A percentile compares a stretch with the other conserved stretches of the same genome.
Conservation (phyloP, 1,140 invertebrate species). For the Cardiocondyla obscurior region DNA sequence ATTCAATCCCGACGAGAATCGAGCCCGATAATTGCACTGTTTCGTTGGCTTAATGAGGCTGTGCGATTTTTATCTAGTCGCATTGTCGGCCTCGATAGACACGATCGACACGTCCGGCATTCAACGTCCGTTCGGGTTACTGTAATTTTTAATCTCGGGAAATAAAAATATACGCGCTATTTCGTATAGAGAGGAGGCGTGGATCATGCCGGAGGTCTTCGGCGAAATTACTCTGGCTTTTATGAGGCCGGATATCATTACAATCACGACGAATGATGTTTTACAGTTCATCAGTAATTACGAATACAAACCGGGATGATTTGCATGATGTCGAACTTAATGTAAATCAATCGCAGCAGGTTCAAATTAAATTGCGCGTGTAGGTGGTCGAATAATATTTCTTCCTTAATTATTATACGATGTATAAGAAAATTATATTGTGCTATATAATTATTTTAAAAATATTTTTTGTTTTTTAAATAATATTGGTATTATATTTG, state of each 20-base stretch:
- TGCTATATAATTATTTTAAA: neutral
- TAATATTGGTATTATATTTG: neutral
- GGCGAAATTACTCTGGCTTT: constrained; percentile 10
- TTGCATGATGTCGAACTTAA: constrained; percentile 43
- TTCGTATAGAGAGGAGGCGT: too few relatives aligned
- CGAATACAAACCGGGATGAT: constrained; percentile 16
- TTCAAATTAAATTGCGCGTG: constrained; percentile 22
- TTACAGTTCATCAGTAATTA: constrained; percentile 9
- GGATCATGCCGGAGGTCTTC: neutral
- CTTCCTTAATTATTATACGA: neutral
- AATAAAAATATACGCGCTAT: neutral
- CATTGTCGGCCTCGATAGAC: neutral
- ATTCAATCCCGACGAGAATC: constrained; percentile 12
- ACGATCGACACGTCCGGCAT: neutral
- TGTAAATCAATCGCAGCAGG: constrained; percentile 45
- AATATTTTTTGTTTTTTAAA: neutral
- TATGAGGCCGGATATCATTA: constrained; percentile 33
- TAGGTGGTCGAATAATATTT: constrained; percentile 2
- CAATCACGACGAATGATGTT: constrained; percentile 24
- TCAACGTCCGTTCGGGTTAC: neutral
- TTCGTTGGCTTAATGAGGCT: constrained; percentile 5
- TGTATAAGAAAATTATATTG: neutral
- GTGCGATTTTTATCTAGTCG: neutral
- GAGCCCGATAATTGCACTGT: neutral
- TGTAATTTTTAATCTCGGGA: neutral